Conservation (phyloP, 2,113 vertebrate genomes). For the Hippocampus comes region DNA sequence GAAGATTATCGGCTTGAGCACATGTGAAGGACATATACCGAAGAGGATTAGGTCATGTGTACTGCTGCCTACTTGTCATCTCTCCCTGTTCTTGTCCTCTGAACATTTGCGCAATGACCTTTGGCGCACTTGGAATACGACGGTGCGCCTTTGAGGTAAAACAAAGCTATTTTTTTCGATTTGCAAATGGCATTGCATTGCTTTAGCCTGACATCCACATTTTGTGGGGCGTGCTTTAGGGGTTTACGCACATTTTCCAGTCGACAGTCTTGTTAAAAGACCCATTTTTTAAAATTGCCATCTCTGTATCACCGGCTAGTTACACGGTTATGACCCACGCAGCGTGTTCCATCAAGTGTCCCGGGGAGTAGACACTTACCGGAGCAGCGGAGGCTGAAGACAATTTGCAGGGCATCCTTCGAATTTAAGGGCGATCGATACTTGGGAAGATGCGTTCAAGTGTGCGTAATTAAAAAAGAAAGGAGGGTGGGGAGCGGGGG, state of each 20-base stretch:
- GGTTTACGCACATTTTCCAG: not conserved
- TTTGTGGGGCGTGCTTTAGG: not conserved
- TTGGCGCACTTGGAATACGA: constrained; percentile 55
- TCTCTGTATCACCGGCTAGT: not conserved
- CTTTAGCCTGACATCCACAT: not conserved
- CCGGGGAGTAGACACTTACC: constrained; percentile 1
- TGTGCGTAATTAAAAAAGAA: not conserved
- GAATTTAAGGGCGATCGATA: constrained; percentile 10
- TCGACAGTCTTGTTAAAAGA: not conserved
- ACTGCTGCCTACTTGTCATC: constrained; percentile 50
- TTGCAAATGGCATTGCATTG: not conserved
- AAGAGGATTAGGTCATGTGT: constrained; percentile 61
- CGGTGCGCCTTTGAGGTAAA: constrained; percentile 55
- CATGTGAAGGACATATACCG: constrained; percentile 58
- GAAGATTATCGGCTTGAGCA: constrained; percentile 64
- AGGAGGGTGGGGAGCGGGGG: not conserved
- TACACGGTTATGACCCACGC: constrained; percentile 4
- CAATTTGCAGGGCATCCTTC: constrained; percentile 16
- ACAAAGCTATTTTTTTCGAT: not conserved
- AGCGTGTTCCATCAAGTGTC: constrained; percentile 6
- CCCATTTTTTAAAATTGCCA: not conserved
- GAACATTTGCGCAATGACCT: constrained; percentile 63
- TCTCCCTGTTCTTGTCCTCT: constrained; percentile 44
- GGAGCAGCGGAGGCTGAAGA: not conserved
- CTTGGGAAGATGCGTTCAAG: not conserved